A percentile compares a stretch with the other conserved stretches of the same genome.
Conservation (phyloP, 2,888 invertebrate genomes). For the Aquatica leii region DNA sequence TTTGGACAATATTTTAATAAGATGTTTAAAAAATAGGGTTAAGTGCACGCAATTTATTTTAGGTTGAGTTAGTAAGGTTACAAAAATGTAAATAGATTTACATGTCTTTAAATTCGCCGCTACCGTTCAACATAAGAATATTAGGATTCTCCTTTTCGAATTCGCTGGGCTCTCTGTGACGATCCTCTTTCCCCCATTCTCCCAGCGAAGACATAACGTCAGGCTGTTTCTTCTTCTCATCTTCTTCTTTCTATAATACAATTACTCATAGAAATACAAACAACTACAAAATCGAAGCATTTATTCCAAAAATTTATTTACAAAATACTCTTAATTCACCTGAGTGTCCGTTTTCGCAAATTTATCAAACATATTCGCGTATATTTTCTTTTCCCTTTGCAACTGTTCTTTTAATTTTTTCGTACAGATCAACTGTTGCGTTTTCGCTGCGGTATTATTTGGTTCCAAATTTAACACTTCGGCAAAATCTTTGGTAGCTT, state of each 20-base stretch:
- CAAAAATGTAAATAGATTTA: slow-evolving; percentile 50
- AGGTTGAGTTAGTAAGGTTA: too few relatives aligned
- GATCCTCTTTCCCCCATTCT: slow-evolving; percentile 77
- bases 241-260: slow-evolving; percentile 71
- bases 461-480: slow-evolving; percentile 81
- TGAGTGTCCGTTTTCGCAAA: slow-evolving; percentile 82
- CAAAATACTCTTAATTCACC: slow-evolving; percentile 64
- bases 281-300: slow-evolving; percentile 10
- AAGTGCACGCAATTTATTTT: too few relatives aligned
- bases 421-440: slow-evolving; percentile 77
- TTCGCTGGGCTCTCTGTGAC: slow-evolving; percentile 75
- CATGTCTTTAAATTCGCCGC: slow-evolving; percentile 80
- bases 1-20: too few relatives aligned
- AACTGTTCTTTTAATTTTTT: slow-evolving; percentile 77
- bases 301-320: slow-evolving; percentile 4
- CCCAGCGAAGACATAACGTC: slow-evolving; percentile 79
- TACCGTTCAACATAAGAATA: slow-evolving; percentile 76
- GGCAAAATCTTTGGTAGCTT: slow-evolving; percentile 81
- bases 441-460: slow-evolving; percentile 86
- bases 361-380: slow-evolving; percentile 95
- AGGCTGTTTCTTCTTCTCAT: slow-evolving; percentile 70
- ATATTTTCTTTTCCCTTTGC: slow-evolving; percentile 84
- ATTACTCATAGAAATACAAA: not conserved
- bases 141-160: slow-evolving; percentile 83
- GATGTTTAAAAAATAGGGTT: too few relatives aligned